Conservation (phyloP, 2,888 invertebrate genomes). For the Macrophya annulata region DNA sequence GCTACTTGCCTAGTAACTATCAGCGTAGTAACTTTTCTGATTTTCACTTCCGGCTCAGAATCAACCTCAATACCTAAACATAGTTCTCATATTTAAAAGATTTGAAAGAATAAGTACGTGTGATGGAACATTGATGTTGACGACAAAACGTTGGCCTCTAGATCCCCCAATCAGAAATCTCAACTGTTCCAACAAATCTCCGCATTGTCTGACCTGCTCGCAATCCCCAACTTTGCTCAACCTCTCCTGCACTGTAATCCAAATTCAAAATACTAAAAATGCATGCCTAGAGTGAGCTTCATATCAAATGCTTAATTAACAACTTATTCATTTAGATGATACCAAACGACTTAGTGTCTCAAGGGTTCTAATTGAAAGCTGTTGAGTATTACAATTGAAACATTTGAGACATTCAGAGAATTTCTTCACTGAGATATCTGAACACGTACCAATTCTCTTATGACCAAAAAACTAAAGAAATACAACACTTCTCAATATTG, state of each 20-base stretch:
- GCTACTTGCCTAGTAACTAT: too few relatives aligned
- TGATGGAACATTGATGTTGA: conserved; percentile 77
- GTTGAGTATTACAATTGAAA: background rate
- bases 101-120: conserved; percentile 64
- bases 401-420: background rate
- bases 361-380: background rate
- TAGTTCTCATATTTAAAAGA: background rate
- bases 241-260: conserved; percentile 73
- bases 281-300: background rate
- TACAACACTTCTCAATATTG: background rate
- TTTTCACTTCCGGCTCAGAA: too few relatives aligned
- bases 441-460: background rate
- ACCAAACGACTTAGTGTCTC: background rate
- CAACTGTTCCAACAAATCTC: conserved; percentile 75
- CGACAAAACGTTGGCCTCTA: conserved; percentile 74
- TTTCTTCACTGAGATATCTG: background rate
- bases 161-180: conserved; percentile 75
- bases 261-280: conserved; percentile 4
- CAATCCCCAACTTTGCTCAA: conserved; percentile 70
- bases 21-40: too few relatives aligned
- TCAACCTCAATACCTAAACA: too few relatives aligned
- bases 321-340: background rate
- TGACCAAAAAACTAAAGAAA: background rate
- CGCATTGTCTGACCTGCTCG: conserved; percentile 72
- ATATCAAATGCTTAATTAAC: background rate